Evolutionary conservation across 2,113 vertebrate genomes (phyloP).

Genomic region (Pampusana beccarii): DNA sequence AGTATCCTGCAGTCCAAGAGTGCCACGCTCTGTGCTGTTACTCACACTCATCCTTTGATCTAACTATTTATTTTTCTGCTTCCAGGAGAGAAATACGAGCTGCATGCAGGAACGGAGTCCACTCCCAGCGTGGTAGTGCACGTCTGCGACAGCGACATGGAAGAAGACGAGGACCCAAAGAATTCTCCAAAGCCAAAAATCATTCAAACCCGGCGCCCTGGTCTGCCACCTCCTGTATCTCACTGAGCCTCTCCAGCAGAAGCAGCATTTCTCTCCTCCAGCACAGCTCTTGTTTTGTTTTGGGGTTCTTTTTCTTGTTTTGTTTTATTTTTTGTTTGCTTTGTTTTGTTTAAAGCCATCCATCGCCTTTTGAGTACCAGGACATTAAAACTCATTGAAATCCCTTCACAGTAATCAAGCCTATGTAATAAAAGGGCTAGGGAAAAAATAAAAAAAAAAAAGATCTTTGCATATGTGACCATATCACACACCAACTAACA

Average conservation of each 20-base stretch:
- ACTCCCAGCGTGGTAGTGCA: slow-evolving; percentile 90
- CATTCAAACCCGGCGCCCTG: slow-evolving; percentile 86
- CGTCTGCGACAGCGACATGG: slow-evolving; percentile 84
- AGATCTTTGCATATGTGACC: slow-evolving; percentile 63
- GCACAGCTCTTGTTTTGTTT: slow-evolving; percentile 49
- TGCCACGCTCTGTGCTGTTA: rapidly evolving
- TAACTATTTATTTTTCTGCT: not conserved
- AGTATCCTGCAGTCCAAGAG: not conserved
- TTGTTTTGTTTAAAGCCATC: slow-evolving; percentile 59
- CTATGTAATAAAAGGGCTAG: slow-evolving; percentile 77
- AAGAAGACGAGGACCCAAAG: slow-evolving; percentile 85
- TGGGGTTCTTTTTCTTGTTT: not conserved
- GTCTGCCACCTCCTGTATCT: slow-evolving; percentile 79
- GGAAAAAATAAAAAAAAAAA: slow-evolving; percentile 55
- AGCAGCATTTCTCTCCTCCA: slow-evolving; percentile 58
- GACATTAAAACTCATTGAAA: slow-evolving; percentile 71
- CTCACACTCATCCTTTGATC: not conserved
- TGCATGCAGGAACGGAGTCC: slow-evolving; percentile 87
- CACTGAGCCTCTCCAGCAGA: slow-evolving; percentile 74
- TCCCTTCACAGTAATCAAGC: slow-evolving; percentile 70
- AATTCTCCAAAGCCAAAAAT: slow-evolving; percentile 88
- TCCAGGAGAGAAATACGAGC: slow-evolving; percentile 87
- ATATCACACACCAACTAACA: slow-evolving; percentile 60
- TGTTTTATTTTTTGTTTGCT: not conserved
- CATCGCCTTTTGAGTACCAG: slow-evolving; percentile 64